These are phyloP conservation scores for Cyclophora albipunctata DNA, from an alignment of 2,888 invertebrate species.

Conservation along the genomic window DNA sequence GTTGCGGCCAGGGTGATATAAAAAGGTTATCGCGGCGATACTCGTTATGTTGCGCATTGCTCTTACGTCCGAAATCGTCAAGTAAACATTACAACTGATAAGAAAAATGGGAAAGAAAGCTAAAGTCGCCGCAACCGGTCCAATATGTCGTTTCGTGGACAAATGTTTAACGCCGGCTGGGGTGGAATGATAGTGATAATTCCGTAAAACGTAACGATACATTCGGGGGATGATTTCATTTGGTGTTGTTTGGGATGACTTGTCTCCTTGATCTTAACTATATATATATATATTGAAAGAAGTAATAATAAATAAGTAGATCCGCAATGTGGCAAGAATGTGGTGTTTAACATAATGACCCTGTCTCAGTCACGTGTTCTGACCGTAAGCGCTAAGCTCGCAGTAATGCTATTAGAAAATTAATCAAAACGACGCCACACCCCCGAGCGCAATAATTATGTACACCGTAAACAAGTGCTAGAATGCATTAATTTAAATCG, in stretches of 20 bases:
- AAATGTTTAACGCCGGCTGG: constrained; percentile 3
- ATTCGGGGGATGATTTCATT: constrained; percentile 3
- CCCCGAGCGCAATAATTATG: background rate
- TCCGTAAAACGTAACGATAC: background rate
- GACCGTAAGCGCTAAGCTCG: too few relatives aligned
- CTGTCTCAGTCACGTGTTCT: too few relatives aligned
- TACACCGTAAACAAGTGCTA: background rate
- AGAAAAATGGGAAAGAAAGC: constrained; percentile 11
- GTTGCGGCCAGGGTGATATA: constrained; percentile 18
- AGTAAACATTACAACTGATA: constrained; percentile 27
- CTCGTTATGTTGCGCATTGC: constrained; percentile 16
- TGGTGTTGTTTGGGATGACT: too few relatives aligned
- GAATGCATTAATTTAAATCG: background rate
- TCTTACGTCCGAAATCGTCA: constrained; percentile 15
- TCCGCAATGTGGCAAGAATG: too few relatives aligned
- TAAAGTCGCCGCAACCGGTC: constrained; percentile 8
- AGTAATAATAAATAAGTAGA: too few relatives aligned
- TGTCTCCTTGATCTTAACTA: too few relatives aligned
- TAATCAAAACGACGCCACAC: constrained; percentile 7
- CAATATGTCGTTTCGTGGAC: constrained; percentile 4
- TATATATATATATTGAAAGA: too few relatives aligned
- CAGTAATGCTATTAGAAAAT: constrained; percentile 1
- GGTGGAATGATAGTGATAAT: constrained; percentile 3
- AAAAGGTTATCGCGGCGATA: constrained; percentile 18
- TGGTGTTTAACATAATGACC: too few relatives aligned